A percentile compares a stretch with the other conserved stretches of the same genome.
Evolutionary conservation across 2,113 vertebrate genomes (phyloP).

Genomic region (Chitala chitala): DNA sequence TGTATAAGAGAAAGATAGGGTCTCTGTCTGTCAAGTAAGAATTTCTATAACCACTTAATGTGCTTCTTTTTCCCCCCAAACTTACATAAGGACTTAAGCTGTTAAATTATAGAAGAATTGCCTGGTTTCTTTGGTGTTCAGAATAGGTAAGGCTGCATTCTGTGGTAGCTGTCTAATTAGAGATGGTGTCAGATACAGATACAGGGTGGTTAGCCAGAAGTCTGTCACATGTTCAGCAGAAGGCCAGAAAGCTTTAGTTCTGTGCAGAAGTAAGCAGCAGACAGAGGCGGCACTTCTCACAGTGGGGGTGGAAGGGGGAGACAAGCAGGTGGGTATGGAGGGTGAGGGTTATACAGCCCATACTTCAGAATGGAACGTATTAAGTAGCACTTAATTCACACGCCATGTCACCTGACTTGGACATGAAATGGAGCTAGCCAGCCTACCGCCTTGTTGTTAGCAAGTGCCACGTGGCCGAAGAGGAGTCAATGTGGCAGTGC

Average conservation of each 20-base stretch:
- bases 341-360: not conserved
- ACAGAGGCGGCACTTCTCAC: too few relatives aligned
- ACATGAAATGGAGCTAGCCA: not conserved
- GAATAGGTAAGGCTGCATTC: not conserved
- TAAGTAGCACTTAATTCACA: not conserved
- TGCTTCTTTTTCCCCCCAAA: not conserved
- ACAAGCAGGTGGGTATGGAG: not conserved
- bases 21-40: not conserved
- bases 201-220: not conserved
- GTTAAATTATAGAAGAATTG: not conserved
- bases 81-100: not conserved
- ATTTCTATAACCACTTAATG: not conserved
- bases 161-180: not conserved
- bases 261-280: not conserved
- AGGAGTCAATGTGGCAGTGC: not conserved
- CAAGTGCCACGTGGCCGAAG: not conserved
- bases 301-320: not conserved
- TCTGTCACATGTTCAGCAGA: not conserved
- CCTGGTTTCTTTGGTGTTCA: not conserved
- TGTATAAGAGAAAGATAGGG: not conserved
- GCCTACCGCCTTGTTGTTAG: not conserved
- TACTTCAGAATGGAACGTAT: slow-evolving; percentile 1
- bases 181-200: not conserved
- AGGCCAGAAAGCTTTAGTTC: not conserved
- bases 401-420: not conserved